phyloP scores from a whole-genome alignment of 2,888 invertebrate species.

The Mythimna vitellina region DNA sequence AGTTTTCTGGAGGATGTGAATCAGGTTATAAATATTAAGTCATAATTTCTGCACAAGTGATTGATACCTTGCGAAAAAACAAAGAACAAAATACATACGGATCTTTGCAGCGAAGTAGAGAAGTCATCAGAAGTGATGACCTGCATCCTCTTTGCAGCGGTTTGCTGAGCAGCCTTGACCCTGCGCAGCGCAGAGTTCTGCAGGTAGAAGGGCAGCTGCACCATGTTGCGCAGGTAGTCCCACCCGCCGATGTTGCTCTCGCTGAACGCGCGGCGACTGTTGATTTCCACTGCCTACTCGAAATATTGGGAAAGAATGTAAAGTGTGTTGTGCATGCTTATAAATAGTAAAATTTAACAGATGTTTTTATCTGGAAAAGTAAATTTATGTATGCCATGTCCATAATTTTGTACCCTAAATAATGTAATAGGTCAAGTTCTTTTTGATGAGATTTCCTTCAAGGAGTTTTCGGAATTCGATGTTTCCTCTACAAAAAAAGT shows the following conservation, averaged over 20 bases:
- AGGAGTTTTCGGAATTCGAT: not conserved
- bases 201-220: conserved; percentile 99
- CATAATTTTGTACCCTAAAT: not conserved
- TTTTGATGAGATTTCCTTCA: not conserved
- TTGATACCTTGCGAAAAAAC: not conserved
- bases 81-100: conserved; percentile 74
- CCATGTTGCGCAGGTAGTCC: conserved; percentile 98
- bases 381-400: not conserved
- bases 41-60: not conserved
- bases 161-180: conserved; percentile 96
- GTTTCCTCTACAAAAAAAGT: not conserved
- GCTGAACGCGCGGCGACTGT: conserved; percentile 96
- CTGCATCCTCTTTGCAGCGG: conserved; percentile 90
- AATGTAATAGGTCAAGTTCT: not conserved
- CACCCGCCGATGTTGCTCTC: conserved; percentile 98
- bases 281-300: conserved; percentile 95
- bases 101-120: conserved; percentile 87
- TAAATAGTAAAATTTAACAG: not conserved
- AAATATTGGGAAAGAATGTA: conserved; percentile 25
- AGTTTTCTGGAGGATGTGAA: not conserved
- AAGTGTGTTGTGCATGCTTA: conserved; percentile 4
- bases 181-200: conserved; percentile 98
- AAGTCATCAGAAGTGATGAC: conserved; percentile 90
- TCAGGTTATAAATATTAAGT: not conserved
- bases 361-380: not conserved